Conservation (phyloP, 2,888 invertebrate species). For the Homarus gammarus region DNA sequence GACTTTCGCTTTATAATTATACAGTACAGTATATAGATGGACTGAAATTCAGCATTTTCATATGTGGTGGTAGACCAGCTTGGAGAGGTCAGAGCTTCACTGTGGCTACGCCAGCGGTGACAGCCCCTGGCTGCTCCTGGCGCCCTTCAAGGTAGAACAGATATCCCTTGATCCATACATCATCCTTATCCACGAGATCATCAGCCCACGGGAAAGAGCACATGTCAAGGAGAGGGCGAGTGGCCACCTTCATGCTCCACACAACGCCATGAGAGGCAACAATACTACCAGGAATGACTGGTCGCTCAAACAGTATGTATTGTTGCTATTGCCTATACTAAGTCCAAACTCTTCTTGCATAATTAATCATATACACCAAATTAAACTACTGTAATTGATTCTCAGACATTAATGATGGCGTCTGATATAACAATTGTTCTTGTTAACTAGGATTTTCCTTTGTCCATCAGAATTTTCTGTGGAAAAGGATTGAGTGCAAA, state of each 20-base stretch:
- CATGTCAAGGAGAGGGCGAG: conserved; percentile 23
- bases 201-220: conserved; percentile 30
- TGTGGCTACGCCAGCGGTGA: conserved; percentile 42
- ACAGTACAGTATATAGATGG: neutral
- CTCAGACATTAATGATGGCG: too few species aligned
- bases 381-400: too few species aligned
- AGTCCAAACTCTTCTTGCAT: too few species aligned
- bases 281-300: neutral
- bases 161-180: conserved; percentile 59
- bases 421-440: neutral
- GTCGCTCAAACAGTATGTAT: conserved; percentile 61
- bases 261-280: neutral
- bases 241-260: conserved; percentile 24
- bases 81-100: conserved; percentile 21
- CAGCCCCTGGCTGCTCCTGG: conserved; percentile 55
- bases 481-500: too few species aligned
- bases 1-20: too few species aligned
- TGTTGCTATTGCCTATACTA: too few species aligned
- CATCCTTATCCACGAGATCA: conserved; percentile 49
- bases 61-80: neutral
- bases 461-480: too few species aligned
- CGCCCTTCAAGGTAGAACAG: conserved; percentile 60
- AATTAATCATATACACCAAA: too few species aligned
- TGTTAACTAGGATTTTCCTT: too few species aligned
- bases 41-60: neutral